Evolutionary conservation across 2,888 invertebrate genomes (phyloP), one percentile per base, ranked within the genome.

Genomic region (Diarsia brunnea): DNA sequence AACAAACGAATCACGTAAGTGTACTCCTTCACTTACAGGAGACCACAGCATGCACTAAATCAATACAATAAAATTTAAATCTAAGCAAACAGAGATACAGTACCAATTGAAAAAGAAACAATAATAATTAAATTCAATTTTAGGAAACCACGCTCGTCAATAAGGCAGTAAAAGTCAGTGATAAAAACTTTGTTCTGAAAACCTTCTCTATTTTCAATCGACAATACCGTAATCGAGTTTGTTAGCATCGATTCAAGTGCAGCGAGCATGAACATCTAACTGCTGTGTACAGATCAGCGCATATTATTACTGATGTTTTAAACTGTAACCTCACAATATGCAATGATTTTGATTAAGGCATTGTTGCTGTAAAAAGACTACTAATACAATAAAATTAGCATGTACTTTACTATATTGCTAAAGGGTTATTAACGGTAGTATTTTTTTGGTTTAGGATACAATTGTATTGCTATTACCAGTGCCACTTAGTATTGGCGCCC

Each of bases 191-290:
- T 24, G 55, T 55, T 24, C 55, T 7, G n/a, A 24, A 55, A 55
- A 27, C 31, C 10, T 47, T 21, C 55, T 75, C 63, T 60, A 71
- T 60, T 63, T 78, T 14, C 51, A 72, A 64, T 87, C 85, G 87
- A 85, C 65, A 84, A 82, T 77, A 38, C 63, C n/a, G 89, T 90
- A 88, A 49, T 24, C 11, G 45, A 81, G 89, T 89, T 92, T 89
- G 90, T 92, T 92, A 92, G 87, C 89, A 82, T 87, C 90, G 86
- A 90, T 92, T 92, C 91, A 90, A 80, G 86, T 87, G 87, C 83
- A 86, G 87, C 73, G 79, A 88, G 88, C 89, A 85, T 90, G 88
- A 89, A 91, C 86, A 89, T 88, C 89, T 89, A 90, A 88, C 90
- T 86, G 84, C 89, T 87, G 84, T 82, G 88, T 80, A 87, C 88